Base-by-base conservation (phyloP, 1,140 invertebrate genomes). In the Whitmania pigra region DNA sequence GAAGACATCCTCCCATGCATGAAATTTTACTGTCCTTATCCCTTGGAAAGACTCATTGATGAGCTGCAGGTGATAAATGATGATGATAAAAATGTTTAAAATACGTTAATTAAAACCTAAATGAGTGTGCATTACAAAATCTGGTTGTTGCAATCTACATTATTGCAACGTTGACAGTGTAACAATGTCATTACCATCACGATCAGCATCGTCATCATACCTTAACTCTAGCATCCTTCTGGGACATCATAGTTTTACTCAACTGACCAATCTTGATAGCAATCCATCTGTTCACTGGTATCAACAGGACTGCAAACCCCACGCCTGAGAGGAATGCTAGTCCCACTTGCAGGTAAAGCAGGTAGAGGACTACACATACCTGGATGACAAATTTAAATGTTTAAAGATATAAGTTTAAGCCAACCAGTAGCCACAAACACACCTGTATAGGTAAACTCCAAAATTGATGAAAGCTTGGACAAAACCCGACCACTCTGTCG, bases 391-490 rank as follows among this genome's bases (percentile, higher is more conserved):
- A 36, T 11, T 15, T 13, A 63, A 18, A n/a, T 29, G n/a, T 53
- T 73, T 55, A 22, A 40, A 43, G 43, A 36, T 67, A 25, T 31
- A 69, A 31, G 1, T 40, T 27, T 27, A 63, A 27, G 60, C 18
- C 11, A 11, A 63, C 60, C 5, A 63, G 11, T 15, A 63, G 11
- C 31, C 77, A 71, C 17, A 31, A 75, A 57, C 55, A 22, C n/a
- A 85, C 76, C 85, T 94, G 90, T 78, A 97, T 86, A 29, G 94
- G 94, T 78, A 97, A 89, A 81, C 92, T 95, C 94, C 96, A 98
- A 75, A 97, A 86, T 20, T 91, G 88, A 84, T 98, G 95, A 81
- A 99, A 95, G 82, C 91, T 95, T 0, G 90, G 88, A 83, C 92
- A 94, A 54, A 94, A 91, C 82, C 97, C 97, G 0, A 95, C 89